phyloP scores from a whole-genome alignment of 2,113 vertebrate species.

The Crotalus viridis region DNA sequence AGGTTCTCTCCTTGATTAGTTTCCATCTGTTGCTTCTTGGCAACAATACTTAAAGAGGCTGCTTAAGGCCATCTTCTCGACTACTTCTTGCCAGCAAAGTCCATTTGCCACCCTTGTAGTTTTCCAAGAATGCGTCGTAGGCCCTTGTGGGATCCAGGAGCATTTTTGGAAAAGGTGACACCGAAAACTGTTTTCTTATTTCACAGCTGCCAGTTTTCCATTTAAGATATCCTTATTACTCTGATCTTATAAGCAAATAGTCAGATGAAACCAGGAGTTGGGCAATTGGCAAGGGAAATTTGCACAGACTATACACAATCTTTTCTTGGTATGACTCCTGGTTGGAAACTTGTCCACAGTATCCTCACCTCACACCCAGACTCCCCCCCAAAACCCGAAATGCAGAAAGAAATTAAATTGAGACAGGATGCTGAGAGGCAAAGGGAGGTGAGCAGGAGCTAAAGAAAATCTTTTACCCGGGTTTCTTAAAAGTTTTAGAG shows the following conservation, averaged over 20 bases:
- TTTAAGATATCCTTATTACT: neutral
- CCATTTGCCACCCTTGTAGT: neutral
- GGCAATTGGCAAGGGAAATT: neutral
- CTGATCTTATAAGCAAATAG: neutral
- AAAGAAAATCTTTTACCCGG: neutral
- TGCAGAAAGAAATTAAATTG: neutral
- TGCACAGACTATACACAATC: neutral
- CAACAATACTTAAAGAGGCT: neutral
- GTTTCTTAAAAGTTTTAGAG: neutral
- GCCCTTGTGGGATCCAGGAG: neutral
- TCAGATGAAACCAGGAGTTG: neutral
- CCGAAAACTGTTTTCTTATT: neutral
- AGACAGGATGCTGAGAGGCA: neutral
- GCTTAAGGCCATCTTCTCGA: neutral
- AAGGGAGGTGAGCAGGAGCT: neutral
- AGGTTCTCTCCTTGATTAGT: neutral
- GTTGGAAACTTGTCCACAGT: neutral
- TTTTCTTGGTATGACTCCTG: neutral
- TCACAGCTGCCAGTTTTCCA: neutral
- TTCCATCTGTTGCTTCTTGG: neutral
- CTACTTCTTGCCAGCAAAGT: neutral
- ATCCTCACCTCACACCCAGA: neutral
- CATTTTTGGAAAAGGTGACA: neutral
- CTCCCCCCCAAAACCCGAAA: neutral
- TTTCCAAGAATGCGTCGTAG: neutral